Percentiles rank a stretch among this genome's conserved stretches.
Evolutionary conservation across 2,113 vertebrate genomes (phyloP).

Genomic region (Pao palembangensis): DNA sequence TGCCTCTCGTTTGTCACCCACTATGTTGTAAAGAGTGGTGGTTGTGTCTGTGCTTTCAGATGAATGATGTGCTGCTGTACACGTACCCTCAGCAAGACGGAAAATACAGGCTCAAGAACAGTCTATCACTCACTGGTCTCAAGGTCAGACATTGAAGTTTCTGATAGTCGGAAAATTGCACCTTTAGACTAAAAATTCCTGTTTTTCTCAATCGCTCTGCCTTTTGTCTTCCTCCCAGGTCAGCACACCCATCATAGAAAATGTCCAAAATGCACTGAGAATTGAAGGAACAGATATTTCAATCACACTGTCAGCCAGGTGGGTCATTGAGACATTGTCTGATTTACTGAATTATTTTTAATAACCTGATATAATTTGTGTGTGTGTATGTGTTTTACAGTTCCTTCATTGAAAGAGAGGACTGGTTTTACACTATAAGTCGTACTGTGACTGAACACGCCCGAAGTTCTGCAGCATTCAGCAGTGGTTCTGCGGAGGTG

Average conservation of each 20-base stretch:
- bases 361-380: too few species aligned
- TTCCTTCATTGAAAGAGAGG: constrained; percentile 89
- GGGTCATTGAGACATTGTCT: constrained; percentile 26
- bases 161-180: neutral
- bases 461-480: constrained; percentile 68
- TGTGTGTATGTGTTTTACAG: constrained; percentile 60
- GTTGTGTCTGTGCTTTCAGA: constrained; percentile 72
- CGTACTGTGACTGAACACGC: constrained; percentile 81
- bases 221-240: constrained; percentile 73
- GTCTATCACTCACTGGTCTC: constrained; percentile 82
- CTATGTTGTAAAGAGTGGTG: neutral
- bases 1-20: neutral
- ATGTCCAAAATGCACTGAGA: constrained; percentile 83
- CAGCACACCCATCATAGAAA: constrained; percentile 83
- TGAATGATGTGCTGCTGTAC: constrained; percentile 95
- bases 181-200: too few species aligned
- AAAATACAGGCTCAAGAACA: constrained; percentile 91
- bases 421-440: constrained; percentile 90
- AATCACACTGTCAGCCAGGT: constrained; percentile 91
- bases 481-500: constrained; percentile 65
- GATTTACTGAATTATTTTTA: neutral
- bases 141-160: constrained; percentile 75
- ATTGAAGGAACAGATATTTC: constrained; percentile 84
- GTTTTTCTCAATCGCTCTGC: constrained; percentile 3
- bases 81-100: constrained; percentile 95